Evolutionary conservation across 2,797 vertebrate genomes (phyloP).

Genomic region (Ctenopoma multispine): DNA sequence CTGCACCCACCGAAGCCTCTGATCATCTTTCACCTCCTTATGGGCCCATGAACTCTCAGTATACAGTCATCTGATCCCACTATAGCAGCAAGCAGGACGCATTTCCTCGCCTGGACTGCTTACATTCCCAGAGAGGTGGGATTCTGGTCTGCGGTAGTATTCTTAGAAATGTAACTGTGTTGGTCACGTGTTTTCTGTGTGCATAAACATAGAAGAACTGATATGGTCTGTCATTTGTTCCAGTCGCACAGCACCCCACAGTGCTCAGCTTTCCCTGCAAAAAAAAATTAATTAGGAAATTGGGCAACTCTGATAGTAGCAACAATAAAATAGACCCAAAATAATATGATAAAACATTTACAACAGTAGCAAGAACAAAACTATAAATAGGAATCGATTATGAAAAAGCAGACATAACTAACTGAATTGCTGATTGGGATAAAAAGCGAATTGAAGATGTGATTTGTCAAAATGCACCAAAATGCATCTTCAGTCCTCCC

Average conservation of each 20-base stretch:
- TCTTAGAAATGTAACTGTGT: slow-evolving; percentile 33
- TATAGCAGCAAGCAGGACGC: slow-evolving; percentile 56
- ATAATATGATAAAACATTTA: background rate
- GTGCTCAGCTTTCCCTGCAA: background rate
- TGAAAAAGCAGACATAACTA: background rate
- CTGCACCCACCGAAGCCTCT: slow-evolving; percentile 61
- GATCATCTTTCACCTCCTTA: slow-evolving; percentile 75
- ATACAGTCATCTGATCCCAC: slow-evolving; percentile 73
- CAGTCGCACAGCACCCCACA: slow-evolving; percentile 26
- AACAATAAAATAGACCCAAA: background rate
- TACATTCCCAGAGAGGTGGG: slow-evolving; percentile 36
- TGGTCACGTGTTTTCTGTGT: slow-evolving; percentile 7
- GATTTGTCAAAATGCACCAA: no score
- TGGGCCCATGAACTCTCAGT: slow-evolving; percentile 69
- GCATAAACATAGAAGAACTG: slow-evolving; percentile 12
- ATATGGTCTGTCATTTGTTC: slow-evolving; percentile 41
- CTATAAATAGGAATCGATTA: background rate
- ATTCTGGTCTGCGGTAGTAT: slow-evolving; percentile 32
- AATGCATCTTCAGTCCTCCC: no score
- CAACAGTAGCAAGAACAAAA: background rate
- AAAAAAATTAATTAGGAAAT: background rate
- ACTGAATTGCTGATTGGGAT: no score
- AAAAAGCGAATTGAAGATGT: no score
- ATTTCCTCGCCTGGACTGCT: slow-evolving; percentile 48
- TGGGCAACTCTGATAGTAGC: background rate